Evolutionary conservation across 2,888 invertebrate species (phyloP).

Genomic region (Torymus tubicola): DNA sequence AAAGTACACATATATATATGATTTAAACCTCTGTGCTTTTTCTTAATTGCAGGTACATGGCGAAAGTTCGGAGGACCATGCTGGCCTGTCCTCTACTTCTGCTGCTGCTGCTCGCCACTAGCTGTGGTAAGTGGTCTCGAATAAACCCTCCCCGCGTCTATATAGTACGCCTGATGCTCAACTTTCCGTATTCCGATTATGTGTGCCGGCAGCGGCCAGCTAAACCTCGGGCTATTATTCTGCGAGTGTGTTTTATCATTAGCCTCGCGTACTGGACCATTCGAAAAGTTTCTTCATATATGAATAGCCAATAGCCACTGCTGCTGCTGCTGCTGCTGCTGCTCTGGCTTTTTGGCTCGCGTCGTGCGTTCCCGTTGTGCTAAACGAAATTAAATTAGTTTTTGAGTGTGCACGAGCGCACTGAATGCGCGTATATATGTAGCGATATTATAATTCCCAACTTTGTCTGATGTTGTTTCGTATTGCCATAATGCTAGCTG

Average conservation of each 20-base stretch:
- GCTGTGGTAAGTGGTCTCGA: slow-evolving; percentile 50
- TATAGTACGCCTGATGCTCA: neutral
- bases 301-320: slow-evolving; percentile 2
- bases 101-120: slow-evolving; percentile 33
- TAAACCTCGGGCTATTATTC: slow-evolving; percentile 6
- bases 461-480: no score
- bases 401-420: neutral
- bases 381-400: slow-evolving; percentile 38
- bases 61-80: slow-evolving; percentile 26
- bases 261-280: slow-evolving; percentile 7
- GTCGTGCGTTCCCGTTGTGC: no score
- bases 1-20: no score
- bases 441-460: no score
- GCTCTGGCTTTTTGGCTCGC: slow-evolving; percentile 11
- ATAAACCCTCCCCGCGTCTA: slow-evolving; percentile 20
- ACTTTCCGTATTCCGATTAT: slow-evolving; percentile 47
- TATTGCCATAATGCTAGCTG: no score
- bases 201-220: slow-evolving; percentile 11
- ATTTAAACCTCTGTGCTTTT: slow-evolving; percentile 4
- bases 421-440: no score
- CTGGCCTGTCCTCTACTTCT: slow-evolving; percentile 3
- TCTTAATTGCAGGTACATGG: slow-evolving; percentile 45
- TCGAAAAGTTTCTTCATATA: slow-evolving; percentile 28
- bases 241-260: slow-evolving; percentile 18
- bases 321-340: no score